A percentile compares a stretch with the other conserved stretches of the same genome.
Conservation (phyloP, 2,888 invertebrate species). For the Yponomeuta cagnagella region DNA sequence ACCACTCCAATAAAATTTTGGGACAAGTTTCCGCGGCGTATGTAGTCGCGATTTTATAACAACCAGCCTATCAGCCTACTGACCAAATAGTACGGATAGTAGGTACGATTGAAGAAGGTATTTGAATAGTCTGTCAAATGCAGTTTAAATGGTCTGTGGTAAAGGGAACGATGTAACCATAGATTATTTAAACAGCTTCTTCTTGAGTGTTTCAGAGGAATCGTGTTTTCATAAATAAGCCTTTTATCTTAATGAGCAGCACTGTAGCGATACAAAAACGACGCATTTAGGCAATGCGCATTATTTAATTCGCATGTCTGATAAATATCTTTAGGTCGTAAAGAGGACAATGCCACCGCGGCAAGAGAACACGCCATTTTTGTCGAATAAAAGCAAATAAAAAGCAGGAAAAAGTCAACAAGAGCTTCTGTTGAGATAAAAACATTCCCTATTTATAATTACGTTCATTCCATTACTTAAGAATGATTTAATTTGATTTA, state of each 20-base stretch:
- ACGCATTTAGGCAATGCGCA: constrained; percentile 20
- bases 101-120: too few relatives aligned
- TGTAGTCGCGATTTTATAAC: too few relatives aligned
- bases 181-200: too few relatives aligned
- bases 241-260: not conserved
- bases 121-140: too few relatives aligned
- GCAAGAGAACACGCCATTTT: constrained; percentile 17
- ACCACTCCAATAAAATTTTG: too few relatives aligned
- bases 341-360: constrained; percentile 45
- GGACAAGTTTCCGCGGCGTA: too few relatives aligned
- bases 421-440: not conserved
- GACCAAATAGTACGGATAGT: too few relatives aligned
- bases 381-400: constrained; percentile 16
- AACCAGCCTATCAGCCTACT: too few relatives aligned
- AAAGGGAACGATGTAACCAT: too few relatives aligned
- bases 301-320: constrained; percentile 32
- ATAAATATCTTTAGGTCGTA: constrained; percentile 45
- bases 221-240: not conserved
- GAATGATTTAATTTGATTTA: constrained; percentile 3
- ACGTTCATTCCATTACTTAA: not conserved
- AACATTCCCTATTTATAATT: not conserved
- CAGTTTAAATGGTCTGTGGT: too few relatives aligned
- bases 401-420: not conserved
- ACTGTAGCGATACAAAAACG: not conserved
- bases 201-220: too few relatives aligned